A percentile compares a stretch with the other conserved stretches of the same genome.
Conservation (phyloP, 2,888 invertebrate genomes). For the Stenodera caucasica region DNA sequence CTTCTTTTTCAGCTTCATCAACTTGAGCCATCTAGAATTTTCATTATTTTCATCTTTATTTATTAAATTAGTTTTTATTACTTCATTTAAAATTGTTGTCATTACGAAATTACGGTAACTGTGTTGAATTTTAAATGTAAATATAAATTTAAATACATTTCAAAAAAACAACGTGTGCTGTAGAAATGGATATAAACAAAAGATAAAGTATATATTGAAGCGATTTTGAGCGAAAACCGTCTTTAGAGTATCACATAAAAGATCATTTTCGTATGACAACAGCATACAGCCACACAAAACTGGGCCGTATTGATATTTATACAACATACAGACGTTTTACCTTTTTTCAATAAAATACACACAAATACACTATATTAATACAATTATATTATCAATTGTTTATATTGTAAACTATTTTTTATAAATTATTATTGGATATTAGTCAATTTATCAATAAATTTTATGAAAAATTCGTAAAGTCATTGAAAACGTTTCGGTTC, state of each 20-base stretch:
- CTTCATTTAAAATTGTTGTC: neutral
- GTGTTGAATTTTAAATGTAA: neutral
- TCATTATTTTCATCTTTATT: neutral
- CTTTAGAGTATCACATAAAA: slow-evolving; percentile 52
- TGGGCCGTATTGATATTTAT: slow-evolving; percentile 55
- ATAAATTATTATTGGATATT: slow-evolving; percentile 11
- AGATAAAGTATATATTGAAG: slow-evolving; percentile 28
- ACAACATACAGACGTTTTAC: slow-evolving; percentile 46
- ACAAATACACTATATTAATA: slow-evolving; percentile 20
- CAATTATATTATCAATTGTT: slow-evolving; percentile 8
- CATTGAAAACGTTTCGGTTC: slow-evolving; percentile 35
- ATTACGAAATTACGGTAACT: neutral
- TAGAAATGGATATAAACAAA: slow-evolving; percentile 39
- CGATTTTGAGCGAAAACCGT: slow-evolving; percentile 51
- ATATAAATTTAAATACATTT: neutral
- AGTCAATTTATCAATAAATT: slow-evolving; percentile 18
- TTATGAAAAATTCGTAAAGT: slow-evolving; percentile 20
- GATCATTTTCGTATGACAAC: slow-evolving; percentile 53
- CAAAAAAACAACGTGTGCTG: neutral
- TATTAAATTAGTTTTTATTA: neutral
- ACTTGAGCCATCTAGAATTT: slow-evolving; percentile 65
- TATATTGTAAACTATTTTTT: slow-evolving; percentile 16
- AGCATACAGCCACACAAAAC: slow-evolving; percentile 50
- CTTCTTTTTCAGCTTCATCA: slow-evolving; percentile 70
- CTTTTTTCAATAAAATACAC: slow-evolving; percentile 38